Evolutionary conservation across 2,888 invertebrate genomes (phyloP), one percentile per base, ranked within the genome.

Genomic region (Drosophila monieri): DNA sequence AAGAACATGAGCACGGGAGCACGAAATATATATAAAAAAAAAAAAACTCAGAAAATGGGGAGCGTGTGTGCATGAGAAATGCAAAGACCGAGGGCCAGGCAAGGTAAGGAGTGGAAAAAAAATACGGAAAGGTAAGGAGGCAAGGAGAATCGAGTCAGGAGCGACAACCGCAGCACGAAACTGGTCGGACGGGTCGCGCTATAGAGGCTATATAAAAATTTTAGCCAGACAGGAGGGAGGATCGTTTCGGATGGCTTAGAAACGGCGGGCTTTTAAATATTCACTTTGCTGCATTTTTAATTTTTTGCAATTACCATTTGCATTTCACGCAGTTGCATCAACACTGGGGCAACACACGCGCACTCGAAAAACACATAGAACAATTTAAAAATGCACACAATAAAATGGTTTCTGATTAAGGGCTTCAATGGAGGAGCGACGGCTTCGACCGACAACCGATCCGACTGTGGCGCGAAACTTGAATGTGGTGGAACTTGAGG

Each of bases 111-210:
- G n/a, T n/a, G 46, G 15, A 52, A 65, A 52, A 25, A 41, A 47
- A 64, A 51, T 59, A 61, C n/a, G 14, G 44, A 55, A 58, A 72
- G 39, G 14, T 21, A 53, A 18, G 27, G 35, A 56, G 56, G 35
- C 15, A 39, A 68, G 68, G 47, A 57, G 69, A 73, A 39, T 18
- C 30, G 47, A 68, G 47, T 47, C 47, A 53, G 61, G 61, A 72
- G 73, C 67, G 64, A 67, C 51, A 67, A 71, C 61, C 72, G 43
- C 47, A 54, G 37, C 51, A 64, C 55, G 80, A 88, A 89, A 90
- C 90, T 88, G 85, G 89, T 90, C 79, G 78, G 87, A 90, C 89
- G 81, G 79, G 89, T 90, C 88, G 81, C 76, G 81, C 77, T 74
- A 62, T 73, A 64, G 59, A 55, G 47, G 60, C 59, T 48, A 71